phyloP scores from a whole-genome alignment of 2,113 vertebrate genomes.

The Crotalus helleri region DNA sequence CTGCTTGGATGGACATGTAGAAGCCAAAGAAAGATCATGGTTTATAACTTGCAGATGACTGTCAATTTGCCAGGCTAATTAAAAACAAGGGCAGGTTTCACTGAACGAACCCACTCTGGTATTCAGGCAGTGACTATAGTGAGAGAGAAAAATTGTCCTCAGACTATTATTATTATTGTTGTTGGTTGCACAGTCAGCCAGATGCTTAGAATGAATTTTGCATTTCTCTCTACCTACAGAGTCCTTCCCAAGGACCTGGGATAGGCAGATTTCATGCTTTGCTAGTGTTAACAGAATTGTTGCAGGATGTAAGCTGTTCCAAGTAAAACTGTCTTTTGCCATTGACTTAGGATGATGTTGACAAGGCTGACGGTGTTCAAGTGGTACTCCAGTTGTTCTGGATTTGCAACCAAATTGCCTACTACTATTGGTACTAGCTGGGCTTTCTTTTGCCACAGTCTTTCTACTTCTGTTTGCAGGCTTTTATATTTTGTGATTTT shows the following conservation, averaged over 20 bases:
- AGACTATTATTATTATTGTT: background rate
- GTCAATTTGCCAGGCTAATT: background rate
- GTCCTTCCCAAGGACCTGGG: background rate
- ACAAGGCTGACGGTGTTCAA: background rate
- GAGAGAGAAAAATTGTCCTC: background rate
- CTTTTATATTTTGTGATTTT: background rate
- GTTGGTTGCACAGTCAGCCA: background rate
- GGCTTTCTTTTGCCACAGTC: background rate
- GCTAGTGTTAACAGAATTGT: background rate
- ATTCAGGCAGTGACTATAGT: background rate
- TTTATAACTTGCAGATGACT: constrained; percentile 29
- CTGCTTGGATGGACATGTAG: constrained; percentile 42
- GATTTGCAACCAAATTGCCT: background rate
- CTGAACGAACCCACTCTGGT: background rate
- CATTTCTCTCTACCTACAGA: background rate
- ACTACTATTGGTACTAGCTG: background rate
- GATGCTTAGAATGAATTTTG: background rate
- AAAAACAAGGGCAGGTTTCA: background rate
- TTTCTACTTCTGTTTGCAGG: background rate
- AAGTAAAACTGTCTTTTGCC: background rate
- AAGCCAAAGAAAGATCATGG: constrained; percentile 47
- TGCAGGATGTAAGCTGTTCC: background rate
- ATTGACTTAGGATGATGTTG: background rate
- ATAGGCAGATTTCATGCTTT: background rate
- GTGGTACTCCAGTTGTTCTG: background rate